Base-by-base conservation (phyloP, 2,113 vertebrate species). In the Proteles cristata region DNA sequence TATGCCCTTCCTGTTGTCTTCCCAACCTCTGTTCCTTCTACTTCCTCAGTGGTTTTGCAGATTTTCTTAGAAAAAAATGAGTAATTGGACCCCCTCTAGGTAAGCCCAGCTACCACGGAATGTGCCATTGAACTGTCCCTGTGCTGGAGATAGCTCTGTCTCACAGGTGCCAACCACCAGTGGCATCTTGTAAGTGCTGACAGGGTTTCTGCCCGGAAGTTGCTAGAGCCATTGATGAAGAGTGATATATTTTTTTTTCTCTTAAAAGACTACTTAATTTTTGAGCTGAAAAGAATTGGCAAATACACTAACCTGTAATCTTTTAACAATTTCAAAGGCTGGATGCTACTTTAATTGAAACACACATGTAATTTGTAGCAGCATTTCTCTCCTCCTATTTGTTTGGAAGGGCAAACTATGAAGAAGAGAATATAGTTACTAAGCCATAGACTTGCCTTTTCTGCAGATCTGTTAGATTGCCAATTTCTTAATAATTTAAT, bases 281-380 rank as follows among this genome's bases (percentile, higher is more conserved):
- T 12, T 48, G 77, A 91, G 31, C 39, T 92, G 39, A 35, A 82
- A 88, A 86, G 33, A 95, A 55, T n/a, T 88, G 33, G 23, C 5
- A 90, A 43, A 85, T 68, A 85, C 4, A 31, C 31, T 21, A 23
- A 43, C 15, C 25, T 35, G 8, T 82, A 66, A 94, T 73, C 65
- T 80, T 95, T 93, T 2, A 89, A 35, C 83, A 68, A 74, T 48
- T 86, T 91, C 77, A 95, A 82, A 95, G 83, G 23, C 66, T 66
- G 79, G 69, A 68, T 55, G 83, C 5, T 55, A 45, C 2, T 63
- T 55, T 74, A 71, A 43, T 50, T 25, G 85, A 96, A 92, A 65
- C 23, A 76, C 23, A 82, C 14, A 31, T 21, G 21, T 55, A 43
- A 80, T 63, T 80, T 43, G 33, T 17, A 68, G 39, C 11, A 53